These are phyloP conservation scores for Microctenopoma lineatum DNA, from an alignment of 2,797 vertebrate genomes.

Conservation along the genomic window DNA sequence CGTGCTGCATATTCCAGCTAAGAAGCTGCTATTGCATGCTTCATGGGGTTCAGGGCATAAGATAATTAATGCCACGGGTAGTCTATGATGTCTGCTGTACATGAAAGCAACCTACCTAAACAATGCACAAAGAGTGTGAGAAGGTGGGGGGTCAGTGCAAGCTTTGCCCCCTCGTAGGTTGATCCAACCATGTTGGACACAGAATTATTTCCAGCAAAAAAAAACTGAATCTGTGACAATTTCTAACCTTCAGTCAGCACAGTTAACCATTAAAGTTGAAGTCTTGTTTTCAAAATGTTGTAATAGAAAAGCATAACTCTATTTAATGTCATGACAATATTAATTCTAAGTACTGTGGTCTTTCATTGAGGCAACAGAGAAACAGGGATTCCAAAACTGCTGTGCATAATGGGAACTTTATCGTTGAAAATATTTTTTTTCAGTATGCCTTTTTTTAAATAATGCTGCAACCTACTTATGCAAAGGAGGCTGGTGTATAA, in stretches of 20 bases:
- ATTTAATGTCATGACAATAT: not conserved
- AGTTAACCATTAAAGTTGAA: no score
- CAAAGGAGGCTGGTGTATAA: not conserved
- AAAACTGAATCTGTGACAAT: slow-evolving; percentile 6
- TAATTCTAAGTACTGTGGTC: not conserved
- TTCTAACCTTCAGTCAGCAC: not conserved
- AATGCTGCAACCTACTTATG: not conserved
- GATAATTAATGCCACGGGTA: not conserved
- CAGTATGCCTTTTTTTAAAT: not conserved
- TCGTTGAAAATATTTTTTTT: not conserved
- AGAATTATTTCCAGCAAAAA: slow-evolving; percentile 20
- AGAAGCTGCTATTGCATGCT: not conserved
- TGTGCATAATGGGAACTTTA: not conserved
- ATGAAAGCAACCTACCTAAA: slow-evolving; percentile 10
- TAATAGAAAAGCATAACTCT: not conserved
- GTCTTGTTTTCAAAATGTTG: no score
- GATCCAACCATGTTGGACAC: not conserved
- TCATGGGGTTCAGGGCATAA: no score
- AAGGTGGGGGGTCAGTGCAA: not conserved
- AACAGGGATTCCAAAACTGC: not conserved
- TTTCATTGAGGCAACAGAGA: slow-evolving; percentile 1
- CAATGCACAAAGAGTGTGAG: not conserved
- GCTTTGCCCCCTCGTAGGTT: slow-evolving; percentile 1
- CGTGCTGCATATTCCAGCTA: not conserved
- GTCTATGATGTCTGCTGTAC: not conserved